These are phyloP conservation scores for Aselliscus stoliczkanus DNA, from an alignment of 2,797 vertebrate genomes.

Conservation along the genomic window DNA sequence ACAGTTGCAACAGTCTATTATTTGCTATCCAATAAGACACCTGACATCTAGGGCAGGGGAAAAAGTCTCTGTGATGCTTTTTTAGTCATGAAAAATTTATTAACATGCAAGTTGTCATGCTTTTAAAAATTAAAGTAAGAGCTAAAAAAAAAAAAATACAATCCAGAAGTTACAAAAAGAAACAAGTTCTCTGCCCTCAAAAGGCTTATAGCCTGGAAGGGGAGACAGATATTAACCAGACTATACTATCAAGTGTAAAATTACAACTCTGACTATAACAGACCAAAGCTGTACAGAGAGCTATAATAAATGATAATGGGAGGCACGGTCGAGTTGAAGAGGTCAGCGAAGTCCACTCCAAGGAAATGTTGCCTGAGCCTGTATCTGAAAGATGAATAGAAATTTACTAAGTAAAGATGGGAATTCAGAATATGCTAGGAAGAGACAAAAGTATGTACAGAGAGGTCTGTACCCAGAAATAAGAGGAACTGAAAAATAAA, in stretches of 20 bases:
- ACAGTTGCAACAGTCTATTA: background rate
- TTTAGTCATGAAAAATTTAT: background rate
- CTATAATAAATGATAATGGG: background rate
- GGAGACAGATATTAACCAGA: background rate
- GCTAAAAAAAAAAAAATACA: background rate
- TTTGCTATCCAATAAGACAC: background rate
- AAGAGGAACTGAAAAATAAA: background rate
- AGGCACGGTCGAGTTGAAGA: background rate
- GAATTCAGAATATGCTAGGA: background rate
- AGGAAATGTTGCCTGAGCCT: background rate
- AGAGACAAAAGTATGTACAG: background rate
- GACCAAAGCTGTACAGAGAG: background rate
- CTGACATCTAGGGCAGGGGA: background rate
- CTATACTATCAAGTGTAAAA: background rate
- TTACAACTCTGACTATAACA: background rate
- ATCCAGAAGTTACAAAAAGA: background rate
- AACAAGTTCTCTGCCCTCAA: background rate
- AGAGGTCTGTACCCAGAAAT: background rate
- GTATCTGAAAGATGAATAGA: background rate
- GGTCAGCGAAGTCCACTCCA: background rate
- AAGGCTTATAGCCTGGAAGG: background rate
- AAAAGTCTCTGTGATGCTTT: background rate
- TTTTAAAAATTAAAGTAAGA: conserved; percentile 19
- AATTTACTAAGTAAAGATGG: background rate
- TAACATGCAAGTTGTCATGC: background rate